These are phyloP conservation scores for Poeciliopsis paucimaculata DNA, from an alignment of 2,797 vertebrate species.

Conservation along the genomic window DNA sequence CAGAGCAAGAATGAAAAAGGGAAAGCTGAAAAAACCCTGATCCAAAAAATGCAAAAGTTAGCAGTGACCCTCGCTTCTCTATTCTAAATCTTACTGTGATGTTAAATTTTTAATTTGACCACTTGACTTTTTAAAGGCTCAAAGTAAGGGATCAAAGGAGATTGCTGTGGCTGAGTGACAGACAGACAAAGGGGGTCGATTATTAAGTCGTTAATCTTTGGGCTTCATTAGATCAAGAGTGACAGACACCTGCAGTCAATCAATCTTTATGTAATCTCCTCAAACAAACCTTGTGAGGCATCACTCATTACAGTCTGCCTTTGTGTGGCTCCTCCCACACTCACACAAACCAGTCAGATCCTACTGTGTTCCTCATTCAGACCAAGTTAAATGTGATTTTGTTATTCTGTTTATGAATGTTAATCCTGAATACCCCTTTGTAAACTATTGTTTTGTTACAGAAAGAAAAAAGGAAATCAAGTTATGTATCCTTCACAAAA, in stretches of 20 bases:
- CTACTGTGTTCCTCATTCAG: conserved; percentile 8
- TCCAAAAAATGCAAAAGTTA: not conserved
- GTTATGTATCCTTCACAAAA: not conserved
- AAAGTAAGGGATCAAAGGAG: conserved; percentile 18
- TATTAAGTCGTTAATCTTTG: conserved; percentile 52
- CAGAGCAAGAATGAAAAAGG: not conserved
- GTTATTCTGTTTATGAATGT: conserved; percentile 7
- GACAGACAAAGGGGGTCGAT: conserved; percentile 41
- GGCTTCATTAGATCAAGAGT: conserved; percentile 54
- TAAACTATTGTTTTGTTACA: not conserved
- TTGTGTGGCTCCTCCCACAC: conserved; percentile 13
- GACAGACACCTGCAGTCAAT: conserved; percentile 56
- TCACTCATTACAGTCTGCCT: conserved; percentile 41
- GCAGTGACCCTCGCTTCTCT: not conserved
- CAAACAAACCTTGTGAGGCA: conserved; percentile 41
- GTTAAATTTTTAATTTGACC: not conserved
- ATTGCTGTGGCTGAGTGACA: conserved; percentile 16
- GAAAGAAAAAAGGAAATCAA: not conserved
- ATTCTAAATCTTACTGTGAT: not conserved
- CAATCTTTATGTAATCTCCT: conserved; percentile 64
- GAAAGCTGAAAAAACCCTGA: not conserved
- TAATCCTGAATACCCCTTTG: conserved; percentile 10
- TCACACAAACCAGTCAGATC: not conserved
- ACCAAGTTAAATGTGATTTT: not conserved
- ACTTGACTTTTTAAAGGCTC: conserved; percentile 2